A percentile compares a stretch with the other conserved stretches of the same genome.
Conservation (phyloP, 2,113 vertebrate species). For the Anthoscopus minutus region DNA sequence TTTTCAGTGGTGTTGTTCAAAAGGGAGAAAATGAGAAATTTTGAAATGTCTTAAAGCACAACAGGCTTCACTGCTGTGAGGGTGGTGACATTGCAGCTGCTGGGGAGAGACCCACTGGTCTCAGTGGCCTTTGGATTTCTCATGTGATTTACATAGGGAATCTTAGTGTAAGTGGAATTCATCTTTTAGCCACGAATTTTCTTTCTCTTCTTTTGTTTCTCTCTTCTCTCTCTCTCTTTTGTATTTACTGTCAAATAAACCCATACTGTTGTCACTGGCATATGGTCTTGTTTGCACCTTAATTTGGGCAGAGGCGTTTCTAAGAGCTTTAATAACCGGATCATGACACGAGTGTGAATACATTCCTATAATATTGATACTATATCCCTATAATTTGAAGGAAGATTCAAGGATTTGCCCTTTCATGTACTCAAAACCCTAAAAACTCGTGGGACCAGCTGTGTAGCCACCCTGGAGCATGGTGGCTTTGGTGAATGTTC, state of each 20-base stretch:
- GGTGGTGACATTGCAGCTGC: not conserved
- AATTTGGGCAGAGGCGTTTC: not conserved
- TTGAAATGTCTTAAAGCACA: too few relatives aligned
- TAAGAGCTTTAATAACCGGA: not conserved
- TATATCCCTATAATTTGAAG: not conserved
- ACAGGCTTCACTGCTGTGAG: not conserved
- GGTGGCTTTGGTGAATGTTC: not conserved
- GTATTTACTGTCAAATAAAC: not conserved
- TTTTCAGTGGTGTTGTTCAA: not conserved
- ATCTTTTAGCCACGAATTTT: not conserved
- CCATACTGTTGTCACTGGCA: not conserved
- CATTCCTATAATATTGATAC: not conserved
- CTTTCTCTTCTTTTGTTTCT: not conserved
- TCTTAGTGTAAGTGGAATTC: not conserved
- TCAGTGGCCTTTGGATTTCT: not conserved
- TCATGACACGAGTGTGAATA: not conserved
- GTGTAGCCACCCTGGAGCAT: accelerated
- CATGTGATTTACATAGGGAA: accelerated
- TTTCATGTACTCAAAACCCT: not conserved
- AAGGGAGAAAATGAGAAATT: not conserved
- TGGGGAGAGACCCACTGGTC: not conserved
- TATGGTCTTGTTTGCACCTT: too few relatives aligned
- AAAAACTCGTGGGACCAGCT: not conserved
- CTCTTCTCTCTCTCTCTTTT: not conserved
- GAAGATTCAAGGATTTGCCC: not conserved